Evolutionary conservation across 2,888 invertebrate species (phyloP), one percentile per base, ranked within the genome.

Genomic region (Ceraclea dissimilis): DNA sequence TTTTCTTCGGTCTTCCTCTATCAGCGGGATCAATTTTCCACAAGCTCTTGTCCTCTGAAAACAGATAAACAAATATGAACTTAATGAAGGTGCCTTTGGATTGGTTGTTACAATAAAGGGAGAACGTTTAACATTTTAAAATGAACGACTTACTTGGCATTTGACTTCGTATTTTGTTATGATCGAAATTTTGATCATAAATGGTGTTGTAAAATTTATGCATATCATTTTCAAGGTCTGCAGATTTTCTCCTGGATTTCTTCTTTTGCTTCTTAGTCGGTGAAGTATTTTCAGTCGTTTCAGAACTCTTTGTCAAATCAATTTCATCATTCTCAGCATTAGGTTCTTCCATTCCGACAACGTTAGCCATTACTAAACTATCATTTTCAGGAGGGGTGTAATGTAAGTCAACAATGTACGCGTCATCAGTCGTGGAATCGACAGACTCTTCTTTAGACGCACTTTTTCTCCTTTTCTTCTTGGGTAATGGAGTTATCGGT

Each of bases 181-280:
- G 70, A 63, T 79, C 79, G 62, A 83, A 83, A 60, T 81, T 83
- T 51, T 82, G 82, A 1, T 81, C 80, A 80, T 83, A 84, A 8
- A 48, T 50, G 1, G 55, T 55, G 19, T 51, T 16, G 31, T 55
- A 55, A 43, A 31, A 54, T 47, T 43, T 46, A 47, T 58, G 62
- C 0, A 68, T 63, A 2, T 65, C 60, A 21, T 67, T 63, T 5
- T 65, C 34, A 21, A 64, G 6, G 10, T n/a, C 21, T 10, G 49
- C 20, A 18, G 4, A 8, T 13, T 17, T 4, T 17, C 5, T 43
- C 2, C 16, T 8, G 2, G 2, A 5, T 8, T 43, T 17, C 21
- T 49, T 54, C 21, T 22, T 17, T 21, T 16, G 18, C 18, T 2
- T 54, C 17, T 34, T 20, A 44, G 47, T 13, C 33, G 21, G 31